Percentiles rank a stretch among this genome's conserved stretches.
Conservation (phyloP, 2,888 invertebrate genomes). For the Chrysopilus asiliformis region DNA sequence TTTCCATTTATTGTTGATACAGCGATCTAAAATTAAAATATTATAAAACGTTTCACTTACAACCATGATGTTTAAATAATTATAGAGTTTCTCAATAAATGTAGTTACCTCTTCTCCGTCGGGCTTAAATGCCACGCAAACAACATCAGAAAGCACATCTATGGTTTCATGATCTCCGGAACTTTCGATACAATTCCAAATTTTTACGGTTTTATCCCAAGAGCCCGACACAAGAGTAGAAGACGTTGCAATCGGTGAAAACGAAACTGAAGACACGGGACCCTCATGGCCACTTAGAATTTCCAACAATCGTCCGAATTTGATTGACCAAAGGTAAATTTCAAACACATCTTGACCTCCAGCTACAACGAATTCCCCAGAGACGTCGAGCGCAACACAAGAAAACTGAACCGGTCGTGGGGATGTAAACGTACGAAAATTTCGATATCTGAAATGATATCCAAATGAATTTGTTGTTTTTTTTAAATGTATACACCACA, state of each 20-base stretch:
- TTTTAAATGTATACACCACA: too few relatives aligned
- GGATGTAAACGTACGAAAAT: slow-evolving; percentile 91
- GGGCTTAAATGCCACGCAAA: slow-evolving; percentile 76
- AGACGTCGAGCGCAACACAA: slow-evolving; percentile 75
- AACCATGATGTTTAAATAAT: background rate
- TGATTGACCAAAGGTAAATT: slow-evolving; percentile 91
- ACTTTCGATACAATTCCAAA: slow-evolving; percentile 85
- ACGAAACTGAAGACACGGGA: slow-evolving; percentile 71
- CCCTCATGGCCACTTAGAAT: slow-evolving; percentile 86
- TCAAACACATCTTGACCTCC: slow-evolving; percentile 92
- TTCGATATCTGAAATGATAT: slow-evolving; percentile 87
- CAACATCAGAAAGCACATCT: slow-evolving; percentile 60
- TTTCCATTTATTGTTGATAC: slow-evolving; percentile 82
- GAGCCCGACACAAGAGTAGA: slow-evolving; percentile 73
- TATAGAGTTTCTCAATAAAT: background rate
- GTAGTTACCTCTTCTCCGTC: slow-evolving; percentile 66
- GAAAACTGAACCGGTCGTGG: slow-evolving; percentile 86
- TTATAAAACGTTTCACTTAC: too few relatives aligned
- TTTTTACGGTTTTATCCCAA: slow-evolving; percentile 84
- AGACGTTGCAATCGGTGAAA: slow-evolving; percentile 59
- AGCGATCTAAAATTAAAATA: slow-evolving; percentile 47
- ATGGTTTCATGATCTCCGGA: slow-evolving; percentile 72
- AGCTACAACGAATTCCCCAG: slow-evolving; percentile 87
- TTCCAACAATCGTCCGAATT: slow-evolving; percentile 83
- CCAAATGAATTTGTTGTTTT: too few relatives aligned